Conservation (phyloP, 2,888 invertebrate genomes). For the Neria commutata region DNA sequence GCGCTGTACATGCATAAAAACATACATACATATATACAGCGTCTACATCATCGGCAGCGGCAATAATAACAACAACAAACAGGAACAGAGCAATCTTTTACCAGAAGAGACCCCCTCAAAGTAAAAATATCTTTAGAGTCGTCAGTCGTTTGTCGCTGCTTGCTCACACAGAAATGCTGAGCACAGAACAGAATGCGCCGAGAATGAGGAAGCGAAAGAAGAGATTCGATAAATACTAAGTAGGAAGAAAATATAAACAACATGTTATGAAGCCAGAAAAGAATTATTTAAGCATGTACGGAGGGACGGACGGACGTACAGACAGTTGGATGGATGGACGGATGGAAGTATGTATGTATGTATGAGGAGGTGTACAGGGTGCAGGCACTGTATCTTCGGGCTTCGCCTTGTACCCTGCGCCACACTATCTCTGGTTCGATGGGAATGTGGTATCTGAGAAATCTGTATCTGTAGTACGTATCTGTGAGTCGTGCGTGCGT, state of each 20-base stretch:
- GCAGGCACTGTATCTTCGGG: not conserved
- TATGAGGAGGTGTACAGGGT: conserved; percentile 12
- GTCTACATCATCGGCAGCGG: not conserved
- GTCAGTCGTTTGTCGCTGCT: not conserved
- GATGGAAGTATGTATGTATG: not conserved
- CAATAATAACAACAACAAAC: not conserved
- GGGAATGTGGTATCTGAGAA: not conserved
- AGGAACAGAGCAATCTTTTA: not conserved
- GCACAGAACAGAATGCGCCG: too few species aligned
- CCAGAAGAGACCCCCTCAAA: conserved; percentile 50
- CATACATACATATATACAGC: not conserved
- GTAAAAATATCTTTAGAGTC: conserved; percentile 35
- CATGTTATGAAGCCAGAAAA: conserved; percentile 21
- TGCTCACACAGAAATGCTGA: too few species aligned
- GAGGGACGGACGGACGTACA: conserved; percentile 1
- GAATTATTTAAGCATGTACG: conserved; percentile 10
- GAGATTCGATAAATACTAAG: conserved; percentile 26
- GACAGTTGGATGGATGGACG: not conserved
- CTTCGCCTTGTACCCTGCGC: not conserved
- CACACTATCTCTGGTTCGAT: not conserved
- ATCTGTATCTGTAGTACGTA: conserved; percentile 23
- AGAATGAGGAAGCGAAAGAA: conserved; percentile 25
- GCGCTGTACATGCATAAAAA: too few species aligned
- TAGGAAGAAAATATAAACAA: conserved; percentile 25
- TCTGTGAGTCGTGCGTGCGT: conserved; percentile 30